These are phyloP conservation scores for Rhagoletis zephyria DNA, from an alignment of 1,140 invertebrate genomes.

Conservation along the genomic window DNA sequence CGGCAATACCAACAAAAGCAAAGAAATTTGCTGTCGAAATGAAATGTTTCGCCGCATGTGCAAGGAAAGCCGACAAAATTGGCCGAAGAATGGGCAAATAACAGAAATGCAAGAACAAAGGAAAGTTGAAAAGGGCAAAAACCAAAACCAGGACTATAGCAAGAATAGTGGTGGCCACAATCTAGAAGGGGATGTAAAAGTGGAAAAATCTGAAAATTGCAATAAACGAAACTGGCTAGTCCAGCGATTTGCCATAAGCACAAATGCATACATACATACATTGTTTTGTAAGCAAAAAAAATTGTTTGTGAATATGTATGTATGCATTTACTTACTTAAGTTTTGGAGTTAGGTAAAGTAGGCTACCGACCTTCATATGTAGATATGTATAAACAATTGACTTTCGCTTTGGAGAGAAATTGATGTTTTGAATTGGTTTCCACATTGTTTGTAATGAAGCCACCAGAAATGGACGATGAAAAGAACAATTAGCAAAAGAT, in stretches of 20 bases:
- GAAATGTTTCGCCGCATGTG: conserved; percentile 31
- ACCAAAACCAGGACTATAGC: neutral
- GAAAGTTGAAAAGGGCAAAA: neutral
- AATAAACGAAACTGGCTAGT: neutral
- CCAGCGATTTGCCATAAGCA: neutral
- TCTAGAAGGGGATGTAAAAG: neutral
- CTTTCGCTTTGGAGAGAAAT: conserved; percentile 1
- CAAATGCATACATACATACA: neutral
- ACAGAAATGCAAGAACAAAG: conserved; percentile 9
- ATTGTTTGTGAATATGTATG: neutral
- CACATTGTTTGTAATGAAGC: neutral
- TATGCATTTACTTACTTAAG: neutral
- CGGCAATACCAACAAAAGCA: neutral
- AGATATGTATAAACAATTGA: neutral
- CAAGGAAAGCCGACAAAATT: neutral
- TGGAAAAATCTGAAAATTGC: neutral
- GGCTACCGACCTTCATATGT: neutral
- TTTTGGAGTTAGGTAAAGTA: neutral
- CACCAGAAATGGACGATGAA: neutral
- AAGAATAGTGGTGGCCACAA: conserved; percentile 13
- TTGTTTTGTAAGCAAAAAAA: neutral
- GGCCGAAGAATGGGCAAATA: conserved; percentile 34
- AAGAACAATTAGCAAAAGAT: conserved; percentile 26
- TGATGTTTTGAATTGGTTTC: conserved; percentile 10
- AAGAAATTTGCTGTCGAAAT: neutral